Percentiles rank a stretch among this genome's conserved stretches.
These are phyloP conservation scores for Drosophila sturtevanti DNA, from an alignment of 1,140 invertebrate species.

Conservation along the genomic window DNA sequence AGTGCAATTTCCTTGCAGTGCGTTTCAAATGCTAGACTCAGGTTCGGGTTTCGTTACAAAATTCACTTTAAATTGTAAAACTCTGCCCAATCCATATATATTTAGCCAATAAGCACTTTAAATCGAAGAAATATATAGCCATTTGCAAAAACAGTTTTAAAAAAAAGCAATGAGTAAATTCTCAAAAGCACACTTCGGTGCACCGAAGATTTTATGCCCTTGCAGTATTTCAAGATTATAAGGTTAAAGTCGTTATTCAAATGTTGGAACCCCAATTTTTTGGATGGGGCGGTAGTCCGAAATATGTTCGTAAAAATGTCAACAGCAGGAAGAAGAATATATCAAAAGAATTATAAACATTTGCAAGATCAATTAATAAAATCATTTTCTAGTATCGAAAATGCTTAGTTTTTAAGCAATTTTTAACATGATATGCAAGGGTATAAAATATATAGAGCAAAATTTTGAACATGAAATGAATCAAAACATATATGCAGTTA, in stretches of 20 bases:
- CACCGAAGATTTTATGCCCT: not conserved
- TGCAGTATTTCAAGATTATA: not conserved
- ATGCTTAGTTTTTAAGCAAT: not conserved
- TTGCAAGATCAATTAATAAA: too few species aligned
- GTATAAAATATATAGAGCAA: not conserved
- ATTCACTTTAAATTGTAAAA: constrained; percentile 18
- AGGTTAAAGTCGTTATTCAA: too few species aligned
- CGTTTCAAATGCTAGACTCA: constrained; percentile 25
- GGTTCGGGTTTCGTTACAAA: constrained; percentile 41
- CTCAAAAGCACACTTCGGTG: not conserved
- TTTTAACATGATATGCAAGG: not conserved
- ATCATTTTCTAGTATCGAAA: too few species aligned
- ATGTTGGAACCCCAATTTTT: not conserved
- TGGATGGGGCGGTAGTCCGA: too few species aligned
- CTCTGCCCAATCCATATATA: constrained; percentile 22
- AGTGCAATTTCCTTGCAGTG: constrained; percentile 40
- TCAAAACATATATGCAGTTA: not conserved
- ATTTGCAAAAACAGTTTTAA: not conserved
- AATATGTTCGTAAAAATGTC: too few species aligned
- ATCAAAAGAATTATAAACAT: too few species aligned
- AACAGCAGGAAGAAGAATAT: too few species aligned
- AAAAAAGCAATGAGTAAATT: not conserved
- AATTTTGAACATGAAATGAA: not conserved
- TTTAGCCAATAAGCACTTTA: constrained; percentile 25
- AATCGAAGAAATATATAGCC: not conserved